Evolutionary conservation across 2,797 vertebrate genomes (phyloP), one percentile per base, ranked within the genome.

Genomic region (Syndactyla subalaris): DNA sequence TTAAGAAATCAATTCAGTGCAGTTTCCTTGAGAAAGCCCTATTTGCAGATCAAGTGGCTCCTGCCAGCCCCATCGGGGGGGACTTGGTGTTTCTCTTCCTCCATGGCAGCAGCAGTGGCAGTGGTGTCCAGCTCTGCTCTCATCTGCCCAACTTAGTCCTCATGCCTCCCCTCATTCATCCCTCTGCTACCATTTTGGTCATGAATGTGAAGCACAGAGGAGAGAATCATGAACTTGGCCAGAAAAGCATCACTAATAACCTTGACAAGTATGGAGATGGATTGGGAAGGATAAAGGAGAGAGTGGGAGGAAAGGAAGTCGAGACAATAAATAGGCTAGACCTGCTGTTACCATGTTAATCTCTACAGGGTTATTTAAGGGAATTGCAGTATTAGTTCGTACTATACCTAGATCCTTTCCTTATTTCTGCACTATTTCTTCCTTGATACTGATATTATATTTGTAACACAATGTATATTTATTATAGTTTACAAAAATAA

Each of bases 271-370:
- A 66, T 82, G 85, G 71, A 91, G 74, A 93, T 96, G 57, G 93
- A 94, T 92, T 95, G 92, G 54, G 62, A 90, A 86, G 91, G 96
- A 95, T 97, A 93, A 91, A 94, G 89, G 67, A 82, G 92, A 93
- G 90, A 96, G 95, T 96, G 91, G 91, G 95, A 96, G 95, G 91
- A 75, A 91, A 96, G 85, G 93, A 96, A 95, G 92, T 63, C 3
- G 4, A 91, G 88, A 86, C 74, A 91, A 58, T 95, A 94, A 96
- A 94, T 96, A 96, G 86, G 52, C 85, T 88, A 73, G 86, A 66
- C 82, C 91, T 95, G 90, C 92, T 96, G 88, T 94, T 94, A 92
- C 83, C 58, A 29, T 95, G 78, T 79, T 96, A 94, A 97, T 95
- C 96, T 93, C 63, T 58, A 13, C 70, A 77, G 43, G 96, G 84